Conservation (phyloP, 2,797 vertebrate genomes). For the Hippocampus kuda region DNA sequence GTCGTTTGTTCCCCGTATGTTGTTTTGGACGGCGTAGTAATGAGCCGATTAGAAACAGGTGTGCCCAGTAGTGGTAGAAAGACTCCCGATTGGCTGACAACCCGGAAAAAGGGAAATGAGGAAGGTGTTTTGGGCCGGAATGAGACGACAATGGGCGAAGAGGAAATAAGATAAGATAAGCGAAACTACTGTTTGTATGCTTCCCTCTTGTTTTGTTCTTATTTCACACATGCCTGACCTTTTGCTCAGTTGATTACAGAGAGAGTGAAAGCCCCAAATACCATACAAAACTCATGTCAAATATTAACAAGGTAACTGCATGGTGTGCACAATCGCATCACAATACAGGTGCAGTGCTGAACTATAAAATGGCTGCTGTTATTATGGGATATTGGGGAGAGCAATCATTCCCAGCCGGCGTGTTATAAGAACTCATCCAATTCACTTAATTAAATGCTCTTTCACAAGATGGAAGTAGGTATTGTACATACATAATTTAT, state of each 20-base stretch:
- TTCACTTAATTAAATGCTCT: no score
- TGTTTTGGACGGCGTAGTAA: neutral
- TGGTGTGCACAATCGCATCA: neutral
- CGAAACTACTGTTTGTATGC: neutral
- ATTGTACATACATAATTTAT: no score
- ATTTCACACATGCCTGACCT: neutral
- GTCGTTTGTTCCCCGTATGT: neutral
- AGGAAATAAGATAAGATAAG: neutral
- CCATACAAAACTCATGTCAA: neutral
- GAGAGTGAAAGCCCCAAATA: neutral
- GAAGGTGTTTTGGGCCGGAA: neutral
- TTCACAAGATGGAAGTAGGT: no score
- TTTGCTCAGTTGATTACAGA: neutral
- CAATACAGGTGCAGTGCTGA: no score
- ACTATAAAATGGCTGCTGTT: neutral
- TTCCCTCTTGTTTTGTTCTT: neutral
- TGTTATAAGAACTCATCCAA: no score
- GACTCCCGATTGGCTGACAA: neutral
- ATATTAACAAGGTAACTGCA: neutral
- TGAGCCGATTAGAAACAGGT: neutral
- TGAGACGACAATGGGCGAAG: neutral
- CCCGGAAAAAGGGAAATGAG: neutral
- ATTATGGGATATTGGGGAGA: no score
- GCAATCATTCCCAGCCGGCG: no score
- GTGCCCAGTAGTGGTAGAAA: neutral